A percentile compares a stretch with the other conserved stretches of the same genome.
Conservation (phyloP, 2,888 invertebrate genomes). For the Diogma glabrata region DNA sequence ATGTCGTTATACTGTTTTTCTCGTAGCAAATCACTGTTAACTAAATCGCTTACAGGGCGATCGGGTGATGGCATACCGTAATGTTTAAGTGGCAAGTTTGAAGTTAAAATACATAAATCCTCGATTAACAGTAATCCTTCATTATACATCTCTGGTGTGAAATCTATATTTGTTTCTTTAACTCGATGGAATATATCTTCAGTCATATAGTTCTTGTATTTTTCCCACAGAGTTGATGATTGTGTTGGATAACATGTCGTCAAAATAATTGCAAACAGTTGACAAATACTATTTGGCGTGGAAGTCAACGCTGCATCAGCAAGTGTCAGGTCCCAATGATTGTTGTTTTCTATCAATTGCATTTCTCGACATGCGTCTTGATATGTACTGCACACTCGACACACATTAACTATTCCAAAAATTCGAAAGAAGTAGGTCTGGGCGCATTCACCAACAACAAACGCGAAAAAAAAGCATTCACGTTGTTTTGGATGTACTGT, state of each 20-base stretch:
- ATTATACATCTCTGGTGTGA: background rate
- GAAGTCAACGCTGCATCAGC: conserved; percentile 15
- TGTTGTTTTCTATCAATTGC: too few relatives aligned
- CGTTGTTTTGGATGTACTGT: background rate
- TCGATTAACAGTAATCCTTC: background rate
- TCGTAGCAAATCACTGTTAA: background rate
- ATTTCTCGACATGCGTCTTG: too few relatives aligned
- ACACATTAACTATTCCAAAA: background rate
- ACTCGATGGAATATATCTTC: too few relatives aligned
- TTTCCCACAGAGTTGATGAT: background rate
- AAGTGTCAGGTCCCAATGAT: conserved; percentile 20
- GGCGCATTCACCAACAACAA: conserved; percentile 1
- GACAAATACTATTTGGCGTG: conserved; percentile 16
- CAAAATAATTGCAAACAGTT: conserved; percentile 20
- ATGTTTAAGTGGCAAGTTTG: background rate
- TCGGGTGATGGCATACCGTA: background rate
- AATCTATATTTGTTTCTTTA: background rate
- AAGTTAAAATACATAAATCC: background rate
- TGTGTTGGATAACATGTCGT: background rate
- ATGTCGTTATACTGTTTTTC: background rate
- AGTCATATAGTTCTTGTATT: background rate
- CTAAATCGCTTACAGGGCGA: conserved; percentile 9
- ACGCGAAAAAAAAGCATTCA: background rate
- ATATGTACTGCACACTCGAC: background rate
- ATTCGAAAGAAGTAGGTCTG: background rate